Evolutionary conservation across 2,888 invertebrate species (phyloP).

Genomic region (Drosophila macrospina): DNA sequence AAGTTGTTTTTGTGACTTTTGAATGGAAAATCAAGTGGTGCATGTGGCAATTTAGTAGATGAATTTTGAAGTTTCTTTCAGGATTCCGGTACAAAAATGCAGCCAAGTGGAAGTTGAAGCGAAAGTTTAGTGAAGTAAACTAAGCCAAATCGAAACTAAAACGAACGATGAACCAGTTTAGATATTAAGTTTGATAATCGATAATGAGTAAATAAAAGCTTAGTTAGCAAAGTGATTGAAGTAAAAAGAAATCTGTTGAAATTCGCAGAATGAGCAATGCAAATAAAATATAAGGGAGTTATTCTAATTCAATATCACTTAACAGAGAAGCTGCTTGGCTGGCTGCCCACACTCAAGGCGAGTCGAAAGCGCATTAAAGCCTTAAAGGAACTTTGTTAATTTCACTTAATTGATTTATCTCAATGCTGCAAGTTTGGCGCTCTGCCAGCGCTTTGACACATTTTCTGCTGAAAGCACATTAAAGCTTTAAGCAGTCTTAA

Average conservation of each 20-base stretch:
- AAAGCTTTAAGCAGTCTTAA: conserved; percentile 11
- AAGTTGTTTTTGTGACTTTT: conserved; percentile 36
- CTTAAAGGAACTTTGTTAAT: background rate
- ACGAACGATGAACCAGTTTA: conserved; percentile 2
- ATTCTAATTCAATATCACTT: background rate
- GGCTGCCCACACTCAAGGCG: background rate
- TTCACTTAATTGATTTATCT: background rate
- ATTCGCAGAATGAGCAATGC: background rate
- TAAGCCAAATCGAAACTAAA: conserved; percentile 11
- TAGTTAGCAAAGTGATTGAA: background rate
- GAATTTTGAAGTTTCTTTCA: conserved; percentile 25
- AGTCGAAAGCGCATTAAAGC: background rate
- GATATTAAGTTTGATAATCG: background rate
- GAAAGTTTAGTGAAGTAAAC: conserved; percentile 18
- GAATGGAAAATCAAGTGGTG: conserved; percentile 36
- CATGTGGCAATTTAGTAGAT: conserved; percentile 42
- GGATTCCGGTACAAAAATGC: conserved; percentile 16
- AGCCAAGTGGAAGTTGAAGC: conserved; percentile 39
- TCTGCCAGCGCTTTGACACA: background rate
- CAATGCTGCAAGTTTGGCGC: conserved; percentile 4
- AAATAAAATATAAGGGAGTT: too few relatives aligned
- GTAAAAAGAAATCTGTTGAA: background rate
- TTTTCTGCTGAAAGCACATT: background rate
- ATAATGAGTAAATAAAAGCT: conserved; percentile 1
- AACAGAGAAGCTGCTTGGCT: background rate